Base-by-base conservation (phyloP, 1,140 invertebrate species). In the Agraylea sexmaculata region DNA sequence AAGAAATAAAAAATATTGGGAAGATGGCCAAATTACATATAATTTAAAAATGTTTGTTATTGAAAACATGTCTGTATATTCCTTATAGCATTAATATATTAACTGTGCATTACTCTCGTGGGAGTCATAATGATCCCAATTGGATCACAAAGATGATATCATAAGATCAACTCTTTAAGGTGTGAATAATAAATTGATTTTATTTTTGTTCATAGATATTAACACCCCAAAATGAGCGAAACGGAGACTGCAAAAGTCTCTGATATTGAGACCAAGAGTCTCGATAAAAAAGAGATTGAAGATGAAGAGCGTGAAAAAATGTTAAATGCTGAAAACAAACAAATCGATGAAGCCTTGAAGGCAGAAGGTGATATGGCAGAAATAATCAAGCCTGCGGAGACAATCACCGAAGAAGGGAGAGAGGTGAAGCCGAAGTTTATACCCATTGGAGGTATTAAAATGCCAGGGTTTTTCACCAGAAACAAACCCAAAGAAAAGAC, bases 391-490 rank as follows among this genome's bases (percentile, higher is more conserved):
- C 68, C 70, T 39, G 67, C 59, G 3, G 66, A 68, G 3, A 63
- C 67, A 21, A 64, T 78, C 4, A 74, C 72, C 11, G 75, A 77
- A 50, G 74, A 77, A 51, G 75, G 74, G 19, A 67, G 75, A 42
- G 75, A 78, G 56, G 76, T 78, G 1, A 81, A 83, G 51, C 78
- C 78, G 6, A 83, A 79, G 54, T 83, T 82, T 56, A 83, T 84
- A 51, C 82, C 82, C 2, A 85, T 84, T 46, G 81, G 81, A 21
- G 82, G 80, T 10, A 82, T 86, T 32, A 83, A 83, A 65, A 78
- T 86, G 73, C 82, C 81, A 4, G 81, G 81, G 19, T 80, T 78
- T 58, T 83, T 85, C 52, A 83, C 79, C 40, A 74, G 77, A 45
- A 80, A 75, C 47, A 78, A 78, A 52, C 81, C 80, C 47, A 80